Evolutionary conservation across 2,888 invertebrate species (phyloP), one percentile per base, ranked within the genome.

Genomic region (Euphydryas editha): DNA sequence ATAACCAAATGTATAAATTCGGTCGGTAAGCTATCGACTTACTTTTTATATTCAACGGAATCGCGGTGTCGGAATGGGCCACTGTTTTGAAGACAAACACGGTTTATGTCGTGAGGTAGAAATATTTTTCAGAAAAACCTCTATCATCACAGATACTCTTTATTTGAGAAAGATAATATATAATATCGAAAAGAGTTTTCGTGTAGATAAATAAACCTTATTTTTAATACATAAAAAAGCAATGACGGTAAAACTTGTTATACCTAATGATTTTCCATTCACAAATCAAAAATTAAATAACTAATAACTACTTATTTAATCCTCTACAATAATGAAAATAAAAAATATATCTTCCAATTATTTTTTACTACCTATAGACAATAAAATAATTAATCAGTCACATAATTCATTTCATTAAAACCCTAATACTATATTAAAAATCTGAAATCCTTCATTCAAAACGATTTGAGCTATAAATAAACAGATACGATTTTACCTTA

Each of bases 1-100:
- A 90, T 90, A 92, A 89, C 90, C 88, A 88, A 89, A 91, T 90
- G 92, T 91, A 92, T 92, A 92, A 92, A 92, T 92, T 92, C 84
- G 79, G 76, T 75, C 84, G 82, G 90, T 92, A 92, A 92, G 92
- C 92, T 92, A 92, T 92, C 89, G 92, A 90, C 92, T 92, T 92
- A 91, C 88, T 91, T 92, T 92, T 92, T 92, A 92, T 92, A 91
- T 90, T 87, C 90, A 78, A 80, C 79, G 81, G 84, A 87, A 87
- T 87, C 89, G 88, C 82, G 84, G 84, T 85, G 81, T 76, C 81
- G 78, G 84, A 87, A 90, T 88, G 87, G 87, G 79, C 85, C 79
- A 84, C 85, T 92, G 90, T 92, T 92, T 90, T 88, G 78, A 87
- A 86, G 84, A 85, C 86, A 92, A 92, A 92, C 90, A 91, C 76